A percentile compares a stretch with the other conserved stretches of the same genome.
Conservation (phyloP, 2,888 invertebrate genomes). For the Dryomyza anilis region DNA sequence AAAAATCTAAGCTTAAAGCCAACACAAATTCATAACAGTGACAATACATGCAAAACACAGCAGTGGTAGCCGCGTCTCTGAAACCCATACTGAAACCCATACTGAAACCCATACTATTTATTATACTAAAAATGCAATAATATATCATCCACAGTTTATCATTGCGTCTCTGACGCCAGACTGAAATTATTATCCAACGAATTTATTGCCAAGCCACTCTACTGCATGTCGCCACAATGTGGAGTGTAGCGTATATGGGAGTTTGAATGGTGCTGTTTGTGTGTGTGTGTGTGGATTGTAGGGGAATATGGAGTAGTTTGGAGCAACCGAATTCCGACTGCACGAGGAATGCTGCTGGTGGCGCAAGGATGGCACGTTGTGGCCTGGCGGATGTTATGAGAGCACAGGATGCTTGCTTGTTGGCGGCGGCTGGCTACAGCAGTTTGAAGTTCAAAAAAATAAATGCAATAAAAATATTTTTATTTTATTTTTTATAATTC, state of each 20-base stretch:
- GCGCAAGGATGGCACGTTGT: too few relatives aligned
- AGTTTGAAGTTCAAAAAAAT: too few relatives aligned
- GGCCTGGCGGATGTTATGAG: too few relatives aligned
- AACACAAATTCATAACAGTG: not conserved
- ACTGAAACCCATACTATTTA: slow-evolving; percentile 37
- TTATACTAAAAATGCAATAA: slow-evolving; percentile 50
- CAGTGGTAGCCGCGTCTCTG: not conserved
- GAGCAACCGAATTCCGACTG: too few relatives aligned
- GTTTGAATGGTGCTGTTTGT: not conserved
- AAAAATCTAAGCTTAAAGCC: not conserved
- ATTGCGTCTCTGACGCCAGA: slow-evolving; percentile 53
- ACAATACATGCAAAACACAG: not conserved
- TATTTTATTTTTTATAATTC: too few relatives aligned
- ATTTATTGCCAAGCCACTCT: slow-evolving; percentile 49
- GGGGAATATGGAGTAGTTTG: too few relatives aligned
- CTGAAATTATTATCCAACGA: slow-evolving; percentile 54
- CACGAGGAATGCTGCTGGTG: too few relatives aligned
- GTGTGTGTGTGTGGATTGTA: not conserved
- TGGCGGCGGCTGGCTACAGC: too few relatives aligned
- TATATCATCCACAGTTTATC: slow-evolving; percentile 56
- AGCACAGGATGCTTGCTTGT: too few relatives aligned
- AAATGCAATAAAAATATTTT: too few relatives aligned
- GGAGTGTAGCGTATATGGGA: not conserved
- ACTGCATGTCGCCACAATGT: not conserved
- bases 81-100: not conserved